Evolutionary conservation across 2,888 invertebrate genomes (phyloP).

Genomic region (Sarcophaga caerulescens): DNA sequence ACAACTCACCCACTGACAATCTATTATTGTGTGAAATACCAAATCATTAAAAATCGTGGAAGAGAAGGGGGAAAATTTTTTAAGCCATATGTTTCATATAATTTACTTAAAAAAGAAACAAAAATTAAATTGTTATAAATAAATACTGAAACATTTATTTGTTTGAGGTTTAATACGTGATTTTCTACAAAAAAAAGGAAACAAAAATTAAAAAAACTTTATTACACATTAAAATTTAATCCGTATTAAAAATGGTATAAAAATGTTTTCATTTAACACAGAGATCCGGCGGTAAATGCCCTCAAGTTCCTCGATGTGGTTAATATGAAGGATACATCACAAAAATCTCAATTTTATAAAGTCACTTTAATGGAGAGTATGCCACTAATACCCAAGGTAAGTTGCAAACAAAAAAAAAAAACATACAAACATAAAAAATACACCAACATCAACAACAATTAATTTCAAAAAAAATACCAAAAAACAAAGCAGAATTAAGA

Average conservation of each 20-base stretch:
- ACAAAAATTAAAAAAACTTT: neutral
- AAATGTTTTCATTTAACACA: conserved; percentile 76
- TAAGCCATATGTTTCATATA: too few relatives aligned
- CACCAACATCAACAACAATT: neutral
- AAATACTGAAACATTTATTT: too few relatives aligned
- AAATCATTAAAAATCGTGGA: too few relatives aligned
- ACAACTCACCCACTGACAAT: too few relatives aligned
- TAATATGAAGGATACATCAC: conserved; percentile 93
- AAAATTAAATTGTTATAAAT: too few relatives aligned
- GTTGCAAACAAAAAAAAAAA: too few relatives aligned
- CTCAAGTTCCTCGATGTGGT: conserved; percentile 96
- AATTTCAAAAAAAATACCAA: neutral
- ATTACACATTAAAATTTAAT: neutral
- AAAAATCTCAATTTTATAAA: conserved; percentile 94
- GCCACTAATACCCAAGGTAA: conserved; percentile 94
- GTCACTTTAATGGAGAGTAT: conserved; percentile 92
- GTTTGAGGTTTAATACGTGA: neutral
- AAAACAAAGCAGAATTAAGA: neutral
- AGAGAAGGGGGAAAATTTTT: too few relatives aligned
- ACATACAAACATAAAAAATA: conserved; percentile 14
- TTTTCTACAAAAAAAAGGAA: neutral
- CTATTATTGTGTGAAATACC: too few relatives aligned
- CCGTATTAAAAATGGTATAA: neutral
- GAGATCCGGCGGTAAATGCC: conserved; percentile 94
- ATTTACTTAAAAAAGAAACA: too few relatives aligned